phyloP scores from a whole-genome alignment of 2,113 vertebrate species.

The Vidua macroura region DNA sequence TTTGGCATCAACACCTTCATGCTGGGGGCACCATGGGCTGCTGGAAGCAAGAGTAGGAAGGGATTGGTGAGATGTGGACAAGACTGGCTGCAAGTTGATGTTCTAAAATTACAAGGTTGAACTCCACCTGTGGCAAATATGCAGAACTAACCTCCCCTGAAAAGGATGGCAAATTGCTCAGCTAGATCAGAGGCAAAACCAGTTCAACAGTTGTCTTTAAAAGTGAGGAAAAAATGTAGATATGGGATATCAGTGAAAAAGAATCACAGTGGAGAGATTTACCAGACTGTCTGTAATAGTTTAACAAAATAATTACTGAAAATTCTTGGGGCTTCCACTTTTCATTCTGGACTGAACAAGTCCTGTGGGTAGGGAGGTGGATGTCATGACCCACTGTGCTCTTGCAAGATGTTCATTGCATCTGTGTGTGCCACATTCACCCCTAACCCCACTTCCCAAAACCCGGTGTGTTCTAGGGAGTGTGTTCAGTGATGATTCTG shows the following conservation, averaged over 20 bases:
- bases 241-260: not conserved
- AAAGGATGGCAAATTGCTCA: not conserved
- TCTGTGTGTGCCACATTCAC: not conserved
- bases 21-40: not conserved
- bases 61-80: not conserved
- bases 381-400: not conserved
- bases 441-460: not conserved
- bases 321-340: not conserved
- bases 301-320: not conserved
- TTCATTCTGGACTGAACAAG: not conserved
- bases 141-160: not conserved
- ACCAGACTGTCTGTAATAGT: not conserved
- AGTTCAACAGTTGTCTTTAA: not conserved
- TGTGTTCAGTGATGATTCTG: not conserved
- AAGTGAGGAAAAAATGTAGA: rapidly evolving
- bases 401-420: not conserved
- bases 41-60: not conserved
- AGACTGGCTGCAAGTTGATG: not conserved
- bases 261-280: not conserved
- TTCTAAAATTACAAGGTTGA: not conserved
- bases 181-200: not conserved
- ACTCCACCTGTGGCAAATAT: not conserved
- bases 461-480: not conserved
- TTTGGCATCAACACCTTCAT: not conserved
- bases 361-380: not conserved